A percentile compares a stretch with the other conserved stretches of the same genome.
These are phyloP conservation scores for Tauraco hartlaubi DNA, from an alignment of 2,797 vertebrate genomes.

Conservation along the genomic window DNA sequence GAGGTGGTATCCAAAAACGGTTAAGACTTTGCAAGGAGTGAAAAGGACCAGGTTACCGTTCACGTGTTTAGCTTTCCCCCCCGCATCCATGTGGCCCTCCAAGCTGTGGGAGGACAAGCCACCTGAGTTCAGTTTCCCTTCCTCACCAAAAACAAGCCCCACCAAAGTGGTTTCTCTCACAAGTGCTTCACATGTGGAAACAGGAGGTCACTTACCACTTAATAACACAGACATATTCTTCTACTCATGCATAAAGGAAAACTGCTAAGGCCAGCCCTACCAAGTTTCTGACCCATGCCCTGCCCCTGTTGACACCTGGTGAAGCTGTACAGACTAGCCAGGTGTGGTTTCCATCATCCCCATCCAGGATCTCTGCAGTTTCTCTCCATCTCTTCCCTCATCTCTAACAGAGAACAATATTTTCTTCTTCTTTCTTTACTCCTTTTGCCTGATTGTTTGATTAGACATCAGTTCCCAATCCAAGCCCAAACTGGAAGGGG, in stretches of 20 bases:
- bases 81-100: too few species aligned
- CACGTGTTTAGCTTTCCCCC: background rate
- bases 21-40: background rate
- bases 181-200: background rate
- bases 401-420: background rate
- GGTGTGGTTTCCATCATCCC: background rate
- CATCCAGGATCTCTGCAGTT: background rate
- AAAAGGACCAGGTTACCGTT: background rate
- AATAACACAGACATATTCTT: background rate
- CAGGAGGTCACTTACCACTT: background rate
- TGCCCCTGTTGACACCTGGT: background rate
- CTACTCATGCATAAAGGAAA: background rate
- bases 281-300: background rate
- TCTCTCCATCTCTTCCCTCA: background rate
- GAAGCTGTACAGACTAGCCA: background rate
- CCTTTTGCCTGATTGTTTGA: background rate
- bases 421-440: background rate
- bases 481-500: background rate
- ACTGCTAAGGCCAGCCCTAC: background rate
- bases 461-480: background rate
- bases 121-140: background rate
- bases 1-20: background rate
- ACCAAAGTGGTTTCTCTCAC: background rate
- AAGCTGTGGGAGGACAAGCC: background rate
- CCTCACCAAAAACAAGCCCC: background rate